Evolutionary conservation across 2,888 invertebrate species (phyloP), one percentile per base, ranked within the genome.

Genomic region (Tinea pellionella): DNA sequence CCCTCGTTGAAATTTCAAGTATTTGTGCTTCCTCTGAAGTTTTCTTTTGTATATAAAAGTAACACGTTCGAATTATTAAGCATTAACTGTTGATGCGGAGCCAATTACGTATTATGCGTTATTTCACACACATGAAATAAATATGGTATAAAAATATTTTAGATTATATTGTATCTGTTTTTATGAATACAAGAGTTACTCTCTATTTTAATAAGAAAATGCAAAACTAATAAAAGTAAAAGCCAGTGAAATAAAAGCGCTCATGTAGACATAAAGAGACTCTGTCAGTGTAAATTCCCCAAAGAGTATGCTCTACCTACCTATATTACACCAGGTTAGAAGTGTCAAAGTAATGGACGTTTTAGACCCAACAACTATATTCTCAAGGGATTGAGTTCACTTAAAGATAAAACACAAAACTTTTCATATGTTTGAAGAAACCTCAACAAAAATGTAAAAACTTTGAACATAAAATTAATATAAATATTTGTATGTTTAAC

Each of bases 271-370:
- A 47, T 47, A 47, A 47, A 47, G 13, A 47, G 15, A 47, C 47
- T 15, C 47, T 24, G 53, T 53, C 47, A 13, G 13, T 47, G 18
- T 53, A 53, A 53, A 53, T 24, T 24, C 57, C 57, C 16, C 32
- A 12, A 29, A 16, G 32, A 32, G 32, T 15, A 32, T 29, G 30
- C 19, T 55, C 19, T 55, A 53, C 4, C 19, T 24, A 53, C 19
- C 19, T 53, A 57, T 57, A 57, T 32, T 32, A 4, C 15, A 57
- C n/a, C 57, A 57, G 57, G 57, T 32, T 57, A 19, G 57, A 57
- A 57, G 57, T 57, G 57, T 57, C 57, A 57, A 57, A 57, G 57
- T 57, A 57, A 57, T 57, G 32, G 57, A 57, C 32, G 32, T 30
- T 57, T 57, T 57, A 57, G 57, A 32, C 57, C 32, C 15, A 16